A percentile compares a stretch with the other conserved stretches of the same genome.
Conservation (phyloP, 2,888 invertebrate species). For the Steinernema hermaphroditum region DNA sequence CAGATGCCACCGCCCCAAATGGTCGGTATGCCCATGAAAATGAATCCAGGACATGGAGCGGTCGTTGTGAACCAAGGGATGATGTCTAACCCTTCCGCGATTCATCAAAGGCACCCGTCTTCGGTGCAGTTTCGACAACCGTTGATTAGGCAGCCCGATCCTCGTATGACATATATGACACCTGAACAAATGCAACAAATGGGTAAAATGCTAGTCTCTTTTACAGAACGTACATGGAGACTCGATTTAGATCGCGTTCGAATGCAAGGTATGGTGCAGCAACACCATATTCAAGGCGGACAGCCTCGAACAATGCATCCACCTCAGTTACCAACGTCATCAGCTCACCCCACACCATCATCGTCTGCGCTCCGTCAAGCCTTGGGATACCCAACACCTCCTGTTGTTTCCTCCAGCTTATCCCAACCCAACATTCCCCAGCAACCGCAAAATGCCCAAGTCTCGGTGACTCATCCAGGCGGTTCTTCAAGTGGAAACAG, state of each 20-base stretch:
- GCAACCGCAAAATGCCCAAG: background rate
- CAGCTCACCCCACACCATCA: background rate
- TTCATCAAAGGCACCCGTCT: slow-evolving; percentile 6
- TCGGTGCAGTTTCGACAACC: slow-evolving; percentile 1
- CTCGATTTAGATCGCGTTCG: background rate
- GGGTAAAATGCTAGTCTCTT: background rate
- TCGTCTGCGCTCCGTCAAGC: slow-evolving; percentile 19
- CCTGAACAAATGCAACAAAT: slow-evolving; percentile 13
- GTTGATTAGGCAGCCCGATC: background rate
- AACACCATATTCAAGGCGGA: background rate
- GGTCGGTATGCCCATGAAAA: background rate
- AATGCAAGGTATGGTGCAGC: slow-evolving; percentile 15
- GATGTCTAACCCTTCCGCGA: background rate
- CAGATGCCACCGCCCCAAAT: slow-evolving; percentile 11
- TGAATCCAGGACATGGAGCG: background rate
- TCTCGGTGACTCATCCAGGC: background rate
- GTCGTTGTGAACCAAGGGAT: background rate
- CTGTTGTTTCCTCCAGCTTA: background rate
- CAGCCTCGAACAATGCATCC: background rate
- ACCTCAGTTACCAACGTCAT: background rate
- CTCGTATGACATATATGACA: slow-evolving; percentile 5
- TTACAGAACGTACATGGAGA: too few relatives aligned
- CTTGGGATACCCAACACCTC: background rate
- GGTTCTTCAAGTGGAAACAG: background rate
- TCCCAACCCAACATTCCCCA: background rate